A percentile compares a stretch with the other conserved stretches of the same genome.
Evolutionary conservation across 2,888 invertebrate genomes (phyloP).

Genomic region (Pimpla rufipes): DNA sequence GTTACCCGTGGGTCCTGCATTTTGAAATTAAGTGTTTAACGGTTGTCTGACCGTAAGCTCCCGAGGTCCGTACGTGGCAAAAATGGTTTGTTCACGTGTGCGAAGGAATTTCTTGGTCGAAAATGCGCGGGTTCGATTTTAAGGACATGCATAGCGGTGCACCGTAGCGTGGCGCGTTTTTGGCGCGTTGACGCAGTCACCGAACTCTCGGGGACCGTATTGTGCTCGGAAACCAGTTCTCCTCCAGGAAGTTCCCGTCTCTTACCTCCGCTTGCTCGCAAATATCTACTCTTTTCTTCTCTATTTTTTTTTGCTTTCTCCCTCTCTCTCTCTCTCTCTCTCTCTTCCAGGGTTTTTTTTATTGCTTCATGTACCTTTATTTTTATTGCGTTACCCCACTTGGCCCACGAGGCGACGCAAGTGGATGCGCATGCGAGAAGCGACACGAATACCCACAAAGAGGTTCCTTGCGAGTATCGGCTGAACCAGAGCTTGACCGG

Average conservation of each 20-base stretch:
- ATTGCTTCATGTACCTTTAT: constrained; percentile 37
- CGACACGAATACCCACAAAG: not conserved
- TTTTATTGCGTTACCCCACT: constrained; percentile 26
- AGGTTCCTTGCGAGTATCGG: not conserved
- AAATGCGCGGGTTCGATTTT: constrained; percentile 27
- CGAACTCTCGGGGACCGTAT: constrained; percentile 59
- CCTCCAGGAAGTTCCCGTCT: constrained; percentile 69
- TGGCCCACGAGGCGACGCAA: constrained; percentile 19
- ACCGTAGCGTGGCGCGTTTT: constrained; percentile 29
- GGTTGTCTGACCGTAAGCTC: constrained; percentile 60
- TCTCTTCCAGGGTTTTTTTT: constrained; percentile 1
- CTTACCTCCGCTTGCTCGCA: constrained; percentile 45
- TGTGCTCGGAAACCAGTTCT: constrained; percentile 74
- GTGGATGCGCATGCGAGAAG: constrained; percentile 20
- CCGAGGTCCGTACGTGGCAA: not conserved
- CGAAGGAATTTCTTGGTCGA: constrained; percentile 56
- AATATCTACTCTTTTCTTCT: constrained; percentile 36
- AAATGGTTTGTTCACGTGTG: constrained; percentile 38
- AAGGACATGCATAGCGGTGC: constrained; percentile 47
- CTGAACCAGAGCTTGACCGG: constrained; percentile 63
- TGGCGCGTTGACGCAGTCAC: constrained; percentile 34
- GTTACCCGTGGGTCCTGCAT: constrained; percentile 25
- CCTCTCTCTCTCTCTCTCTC: constrained; percentile 37
- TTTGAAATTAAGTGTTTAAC: constrained; percentile 56
- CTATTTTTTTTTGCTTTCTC: constrained; percentile 48